A percentile compares a stretch with the other conserved stretches of the same genome.
Conservation (phyloP, 2,797 vertebrate genomes). For the Dallia pectoralis region DNA sequence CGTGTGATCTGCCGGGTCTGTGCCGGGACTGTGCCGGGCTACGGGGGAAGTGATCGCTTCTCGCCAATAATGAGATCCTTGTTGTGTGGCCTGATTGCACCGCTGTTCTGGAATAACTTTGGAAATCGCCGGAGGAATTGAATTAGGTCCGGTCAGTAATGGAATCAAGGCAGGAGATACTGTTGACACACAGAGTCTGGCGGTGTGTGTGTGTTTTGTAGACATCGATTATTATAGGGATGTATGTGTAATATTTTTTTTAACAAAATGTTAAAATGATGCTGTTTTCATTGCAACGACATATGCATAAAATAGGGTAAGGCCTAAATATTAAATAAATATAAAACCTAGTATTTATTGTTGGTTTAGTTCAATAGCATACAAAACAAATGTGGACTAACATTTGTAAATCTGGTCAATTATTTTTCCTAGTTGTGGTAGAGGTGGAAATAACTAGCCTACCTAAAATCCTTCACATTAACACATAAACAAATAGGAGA, state of each 20-base stretch:
- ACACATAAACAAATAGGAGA: too few relatives aligned
- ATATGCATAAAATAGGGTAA: too few relatives aligned
- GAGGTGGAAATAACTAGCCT: too few relatives aligned
- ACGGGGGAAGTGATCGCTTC: not conserved
- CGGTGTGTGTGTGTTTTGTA: not conserved
- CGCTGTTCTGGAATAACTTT: slow-evolving; percentile 31
- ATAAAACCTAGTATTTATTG: too few relatives aligned
- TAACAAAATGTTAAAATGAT: too few relatives aligned
- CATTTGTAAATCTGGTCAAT: too few relatives aligned
- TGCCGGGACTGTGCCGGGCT: slow-evolving; percentile 6
- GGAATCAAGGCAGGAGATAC: not conserved
- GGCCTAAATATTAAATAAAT: too few relatives aligned
- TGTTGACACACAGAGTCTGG: not conserved
- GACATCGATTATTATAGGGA: not conserved
- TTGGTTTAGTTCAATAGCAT: too few relatives aligned
- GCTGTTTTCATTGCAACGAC: too few relatives aligned
- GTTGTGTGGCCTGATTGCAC: slow-evolving; percentile 25
- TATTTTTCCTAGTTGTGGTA: too few relatives aligned
- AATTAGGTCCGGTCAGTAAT: slow-evolving; percentile 23
- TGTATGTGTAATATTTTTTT: not conserved
- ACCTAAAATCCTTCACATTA: too few relatives aligned
- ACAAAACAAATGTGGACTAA: too few relatives aligned
- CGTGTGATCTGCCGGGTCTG: slow-evolving; percentile 8
- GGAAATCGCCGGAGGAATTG: slow-evolving; percentile 36
- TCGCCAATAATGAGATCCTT: not conserved